Evolutionary conservation across 1,140 invertebrate genomes (phyloP).

Genomic region (Ceratitis capitata): DNA sequence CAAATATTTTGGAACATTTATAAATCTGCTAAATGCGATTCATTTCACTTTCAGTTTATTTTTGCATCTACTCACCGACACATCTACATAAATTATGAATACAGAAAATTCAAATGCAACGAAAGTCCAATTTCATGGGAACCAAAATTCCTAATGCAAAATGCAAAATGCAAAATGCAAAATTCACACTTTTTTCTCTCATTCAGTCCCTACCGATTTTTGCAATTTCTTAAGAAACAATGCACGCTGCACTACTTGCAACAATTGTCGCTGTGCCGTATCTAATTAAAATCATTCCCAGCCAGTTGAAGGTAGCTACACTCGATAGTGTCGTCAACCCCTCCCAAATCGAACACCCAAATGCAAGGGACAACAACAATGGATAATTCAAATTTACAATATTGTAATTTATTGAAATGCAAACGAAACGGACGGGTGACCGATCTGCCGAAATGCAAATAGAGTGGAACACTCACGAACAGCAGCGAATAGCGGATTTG

Average conservation of each 20-base stretch:
- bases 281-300: constrained; percentile 31
- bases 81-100: no score
- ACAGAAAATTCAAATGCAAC: neutral
- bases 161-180: neutral
- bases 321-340: constrained; percentile 8
- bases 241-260: neutral
- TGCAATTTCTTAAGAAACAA: neutral
- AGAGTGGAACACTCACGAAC: neutral
- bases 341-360: constrained; percentile 21
- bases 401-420: constrained; percentile 33
- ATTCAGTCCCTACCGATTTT: neutral
- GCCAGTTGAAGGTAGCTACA: constrained; percentile 17
- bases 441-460: constrained; percentile 36
- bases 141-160: neutral
- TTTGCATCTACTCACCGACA: neutral
- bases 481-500: neutral
- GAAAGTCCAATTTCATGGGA: constrained; percentile 26
- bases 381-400: constrained; percentile 38
- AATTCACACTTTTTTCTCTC: no score
- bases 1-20: neutral
- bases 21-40: neutral
- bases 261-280: constrained; percentile 31
- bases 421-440: constrained; percentile 1
- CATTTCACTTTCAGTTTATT: neutral
- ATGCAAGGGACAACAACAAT: neutral